Conservation (phyloP, 2,113 vertebrate species). For the Lepus timidus region DNA sequence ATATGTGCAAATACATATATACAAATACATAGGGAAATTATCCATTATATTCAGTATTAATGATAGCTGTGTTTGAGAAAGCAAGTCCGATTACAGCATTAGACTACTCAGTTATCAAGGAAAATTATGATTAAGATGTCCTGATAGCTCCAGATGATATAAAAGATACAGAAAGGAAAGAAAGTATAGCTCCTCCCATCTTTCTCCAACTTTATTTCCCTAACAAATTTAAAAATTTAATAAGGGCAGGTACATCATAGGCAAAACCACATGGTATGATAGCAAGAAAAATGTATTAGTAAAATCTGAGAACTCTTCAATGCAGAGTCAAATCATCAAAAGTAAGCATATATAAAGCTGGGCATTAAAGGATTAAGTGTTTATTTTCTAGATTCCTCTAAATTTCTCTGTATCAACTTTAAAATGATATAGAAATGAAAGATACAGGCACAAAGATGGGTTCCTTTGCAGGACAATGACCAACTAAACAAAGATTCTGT, state of each 20-base stretch:
- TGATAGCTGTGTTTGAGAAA: background rate
- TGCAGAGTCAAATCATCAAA: background rate
- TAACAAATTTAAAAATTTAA: background rate
- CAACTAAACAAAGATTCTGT: slow-evolving; percentile 68
- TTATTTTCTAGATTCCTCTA: slow-evolving; percentile 33
- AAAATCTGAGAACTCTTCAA: background rate
- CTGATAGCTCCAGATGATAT: background rate
- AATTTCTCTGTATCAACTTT: slow-evolving; percentile 16
- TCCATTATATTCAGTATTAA: background rate
- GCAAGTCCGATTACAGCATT: background rate
- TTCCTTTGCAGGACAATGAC: slow-evolving; percentile 17
- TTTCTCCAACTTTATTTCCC: background rate
- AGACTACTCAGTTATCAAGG: background rate
- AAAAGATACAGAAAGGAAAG: background rate
- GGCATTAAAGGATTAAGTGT: background rate
- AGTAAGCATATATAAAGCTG: background rate
- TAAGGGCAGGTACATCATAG: background rate
- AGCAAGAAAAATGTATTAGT: background rate
- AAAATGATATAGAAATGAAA: slow-evolving; percentile 54
- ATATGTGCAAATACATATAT: background rate
- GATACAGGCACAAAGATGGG: background rate
- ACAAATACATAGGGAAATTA: background rate
- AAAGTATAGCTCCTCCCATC: background rate
- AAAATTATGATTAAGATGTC: slow-evolving; percentile 11
- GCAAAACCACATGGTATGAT: background rate